phyloP scores from a whole-genome alignment of 2,888 invertebrate genomes.

The Nomada goodeniana region DNA sequence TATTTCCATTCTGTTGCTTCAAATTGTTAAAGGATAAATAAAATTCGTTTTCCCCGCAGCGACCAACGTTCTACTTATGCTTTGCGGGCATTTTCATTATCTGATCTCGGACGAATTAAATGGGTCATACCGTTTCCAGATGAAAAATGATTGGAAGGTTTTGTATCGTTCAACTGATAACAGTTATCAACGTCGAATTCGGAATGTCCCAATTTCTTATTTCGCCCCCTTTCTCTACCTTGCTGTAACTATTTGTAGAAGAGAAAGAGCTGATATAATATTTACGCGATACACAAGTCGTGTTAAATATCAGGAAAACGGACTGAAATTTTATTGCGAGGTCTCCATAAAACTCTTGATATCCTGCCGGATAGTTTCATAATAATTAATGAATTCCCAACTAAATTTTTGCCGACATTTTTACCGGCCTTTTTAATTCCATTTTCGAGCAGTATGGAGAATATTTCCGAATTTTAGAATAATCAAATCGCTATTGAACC shows the following conservation, averaged over 20 bases:
- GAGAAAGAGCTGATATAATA: too few relatives aligned
- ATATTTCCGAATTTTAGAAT: too few relatives aligned
- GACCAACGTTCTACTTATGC: neutral
- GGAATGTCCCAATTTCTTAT: neutral
- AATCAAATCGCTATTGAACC: slow-evolving; percentile 8
- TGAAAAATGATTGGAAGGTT: slow-evolving; percentile 9
- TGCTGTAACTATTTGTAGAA: too few relatives aligned
- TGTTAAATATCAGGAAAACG: too few relatives aligned
- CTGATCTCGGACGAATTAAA: neutral
- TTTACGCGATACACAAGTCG: too few relatives aligned
- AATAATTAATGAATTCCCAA: too few relatives aligned
- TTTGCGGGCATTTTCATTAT: neutral
- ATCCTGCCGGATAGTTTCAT: too few relatives aligned
- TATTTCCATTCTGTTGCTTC: neutral
- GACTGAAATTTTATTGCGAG: too few relatives aligned
- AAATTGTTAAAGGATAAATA: neutral
- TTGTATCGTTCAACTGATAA: slow-evolving; percentile 12
- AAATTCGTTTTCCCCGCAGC: neutral
- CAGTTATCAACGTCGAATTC: slow-evolving; percentile 22
- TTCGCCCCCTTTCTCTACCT: too few relatives aligned
- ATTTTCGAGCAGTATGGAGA: neutral
- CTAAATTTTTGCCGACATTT: too few relatives aligned
- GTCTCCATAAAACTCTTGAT: too few relatives aligned
- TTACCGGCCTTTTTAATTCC: too few relatives aligned
- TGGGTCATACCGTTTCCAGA: slow-evolving; percentile 6